These are phyloP conservation scores for Oxyruncus cristatus DNA, from an alignment of 2,113 vertebrate species.

Conservation along the genomic window DNA sequence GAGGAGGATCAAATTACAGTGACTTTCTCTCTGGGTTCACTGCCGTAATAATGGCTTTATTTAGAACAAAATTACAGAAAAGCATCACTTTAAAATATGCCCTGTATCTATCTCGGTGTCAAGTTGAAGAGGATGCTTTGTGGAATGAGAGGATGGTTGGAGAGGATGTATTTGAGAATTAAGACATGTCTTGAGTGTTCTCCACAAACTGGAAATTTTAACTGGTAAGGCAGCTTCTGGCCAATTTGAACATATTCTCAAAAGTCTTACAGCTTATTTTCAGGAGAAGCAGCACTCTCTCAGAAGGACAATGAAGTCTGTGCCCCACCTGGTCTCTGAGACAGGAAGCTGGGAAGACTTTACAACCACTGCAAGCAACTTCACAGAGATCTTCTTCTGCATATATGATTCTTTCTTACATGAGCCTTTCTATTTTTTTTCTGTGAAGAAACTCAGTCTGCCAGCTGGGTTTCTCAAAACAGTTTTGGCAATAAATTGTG, in stretches of 20 bases:
- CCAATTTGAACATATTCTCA: neutral
- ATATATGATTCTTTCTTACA: neutral
- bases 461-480: neutral
- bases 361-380: neutral
- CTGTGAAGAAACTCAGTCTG: neutral
- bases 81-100: neutral
- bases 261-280: neutral
- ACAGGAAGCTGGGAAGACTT: neutral
- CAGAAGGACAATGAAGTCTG: fast-evolving
- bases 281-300: neutral
- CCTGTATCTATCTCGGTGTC: neutral
- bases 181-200: neutral
- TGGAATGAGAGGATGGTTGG: neutral
- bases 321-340: neutral
- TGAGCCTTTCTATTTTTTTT: neutral
- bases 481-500: neutral
- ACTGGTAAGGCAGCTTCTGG: neutral
- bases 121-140: neutral
- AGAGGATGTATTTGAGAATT: neutral
- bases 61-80: neutral
- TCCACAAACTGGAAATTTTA: neutral
- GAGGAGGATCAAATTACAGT: neutral
- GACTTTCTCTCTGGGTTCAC: neutral
- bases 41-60: neutral
- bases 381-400: neutral